Conservation (phyloP, 2,888 invertebrate genomes). For the Julus scanicus region DNA sequence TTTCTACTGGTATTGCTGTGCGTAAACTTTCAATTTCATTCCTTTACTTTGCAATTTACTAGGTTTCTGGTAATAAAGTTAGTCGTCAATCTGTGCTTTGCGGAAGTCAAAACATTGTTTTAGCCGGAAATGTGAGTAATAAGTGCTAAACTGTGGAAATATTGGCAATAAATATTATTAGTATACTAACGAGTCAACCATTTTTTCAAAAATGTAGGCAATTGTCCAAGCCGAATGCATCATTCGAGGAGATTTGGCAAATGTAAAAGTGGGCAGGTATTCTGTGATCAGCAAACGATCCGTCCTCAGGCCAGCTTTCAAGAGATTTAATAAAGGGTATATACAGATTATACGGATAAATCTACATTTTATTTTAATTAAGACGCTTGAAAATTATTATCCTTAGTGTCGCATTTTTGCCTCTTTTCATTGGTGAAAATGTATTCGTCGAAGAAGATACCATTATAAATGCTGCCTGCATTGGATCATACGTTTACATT, state of each 20-base stretch:
- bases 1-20: too few species aligned
- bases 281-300: conserved; percentile 94
- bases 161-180: background rate
- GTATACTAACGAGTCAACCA: too few species aligned
- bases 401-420: conserved; percentile 91
- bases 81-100: conserved; percentile 94
- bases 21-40: too few species aligned
- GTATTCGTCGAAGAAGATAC: conserved; percentile 96
- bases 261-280: conserved; percentile 93
- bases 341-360: too few species aligned
- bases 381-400: background rate
- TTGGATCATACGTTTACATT: conserved; percentile 97
- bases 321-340: conserved; percentile 97
- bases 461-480: conserved; percentile 93
- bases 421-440: conserved; percentile 96
- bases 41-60: too few species aligned
- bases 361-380: too few species aligned
- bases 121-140: conserved; percentile 89
- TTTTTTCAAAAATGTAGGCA: conserved; percentile 70
- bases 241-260: conserved; percentile 95
- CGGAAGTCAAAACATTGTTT: conserved; percentile 98
- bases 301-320: conserved; percentile 96
- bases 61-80: conserved; percentile 99
- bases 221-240: conserved; percentile 97
- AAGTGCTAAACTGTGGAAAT: too few species aligned